These are phyloP conservation scores for Coilia nasus DNA, from an alignment of 2,797 vertebrate genomes.

Conservation along the genomic window DNA sequence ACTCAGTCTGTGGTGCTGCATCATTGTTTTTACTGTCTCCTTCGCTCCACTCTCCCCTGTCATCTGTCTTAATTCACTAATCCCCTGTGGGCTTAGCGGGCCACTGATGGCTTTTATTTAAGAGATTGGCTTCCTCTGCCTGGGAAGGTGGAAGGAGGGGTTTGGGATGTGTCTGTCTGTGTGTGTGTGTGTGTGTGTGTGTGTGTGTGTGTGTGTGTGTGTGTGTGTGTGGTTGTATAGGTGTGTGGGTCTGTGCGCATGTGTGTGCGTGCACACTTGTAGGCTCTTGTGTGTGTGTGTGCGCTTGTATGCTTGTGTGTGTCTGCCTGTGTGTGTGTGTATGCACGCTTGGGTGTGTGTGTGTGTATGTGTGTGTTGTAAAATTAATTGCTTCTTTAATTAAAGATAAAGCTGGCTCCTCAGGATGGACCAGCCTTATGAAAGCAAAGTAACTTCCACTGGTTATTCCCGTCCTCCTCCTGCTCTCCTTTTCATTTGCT, in stretches of 20 bases:
- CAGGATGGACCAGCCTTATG: constrained; percentile 50
- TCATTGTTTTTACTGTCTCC: constrained; percentile 4
- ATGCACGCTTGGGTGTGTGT: background rate
- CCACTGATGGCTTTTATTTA: constrained; percentile 35
- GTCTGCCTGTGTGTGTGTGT: constrained; percentile 5
- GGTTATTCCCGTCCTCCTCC: constrained; percentile 20
- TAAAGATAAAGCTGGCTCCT: constrained; percentile 55
- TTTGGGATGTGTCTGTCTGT: background rate
- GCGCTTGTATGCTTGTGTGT: background rate
- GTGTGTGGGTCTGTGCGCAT: background rate
- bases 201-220: background rate
- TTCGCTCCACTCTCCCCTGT: background rate
- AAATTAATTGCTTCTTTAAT: constrained; percentile 62
- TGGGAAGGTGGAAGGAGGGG: constrained; percentile 26
- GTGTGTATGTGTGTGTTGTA: constrained; percentile 35
- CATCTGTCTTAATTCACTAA: constrained; percentile 42
- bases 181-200: background rate
- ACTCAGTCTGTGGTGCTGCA: background rate
- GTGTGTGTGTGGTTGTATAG: background rate
- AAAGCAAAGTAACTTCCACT: constrained; percentile 42
- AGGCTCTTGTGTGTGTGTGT: background rate
- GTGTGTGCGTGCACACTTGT: constrained; percentile 17
- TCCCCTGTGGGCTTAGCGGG: constrained; percentile 15
- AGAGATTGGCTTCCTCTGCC: constrained; percentile 36
- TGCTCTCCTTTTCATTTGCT: constrained; percentile 34